Percentiles rank a stretch among this genome's conserved stretches.
These are phyloP conservation scores for Caenorhabditis sp. DNA, from an alignment of 2,888 invertebrate species.

Conservation along the genomic window DNA sequence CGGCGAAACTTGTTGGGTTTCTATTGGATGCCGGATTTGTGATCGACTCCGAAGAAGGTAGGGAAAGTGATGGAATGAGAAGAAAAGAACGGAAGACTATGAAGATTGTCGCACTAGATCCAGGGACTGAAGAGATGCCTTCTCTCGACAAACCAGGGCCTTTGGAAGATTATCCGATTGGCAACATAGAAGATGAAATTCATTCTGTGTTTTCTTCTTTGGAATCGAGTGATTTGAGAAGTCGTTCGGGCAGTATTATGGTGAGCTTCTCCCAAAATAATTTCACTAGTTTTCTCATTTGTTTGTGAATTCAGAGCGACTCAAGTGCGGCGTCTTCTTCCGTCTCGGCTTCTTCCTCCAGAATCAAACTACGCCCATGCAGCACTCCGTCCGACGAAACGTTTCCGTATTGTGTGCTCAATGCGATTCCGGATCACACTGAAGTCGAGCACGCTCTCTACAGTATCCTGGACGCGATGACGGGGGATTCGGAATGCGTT, in stretches of 20 bases:
- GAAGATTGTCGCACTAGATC: background rate
- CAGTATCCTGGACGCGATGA: conserved; percentile 5
- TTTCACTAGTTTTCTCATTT: background rate
- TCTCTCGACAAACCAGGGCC: too few species aligned
- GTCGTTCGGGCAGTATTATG: conserved; percentile 1
- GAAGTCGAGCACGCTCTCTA: conserved; percentile 8
- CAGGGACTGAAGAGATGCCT: background rate
- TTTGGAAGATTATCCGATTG: too few species aligned
- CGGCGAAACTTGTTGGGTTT: background rate
- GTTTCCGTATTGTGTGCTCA: conserved; percentile 17
- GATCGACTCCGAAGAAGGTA: background rate
- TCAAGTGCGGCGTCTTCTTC: conserved; percentile 1
- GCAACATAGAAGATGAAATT: too few species aligned
- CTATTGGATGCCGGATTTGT: background rate
- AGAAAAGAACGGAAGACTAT: too few species aligned
- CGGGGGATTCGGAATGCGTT: background rate
- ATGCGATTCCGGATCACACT: conserved; percentile 5
- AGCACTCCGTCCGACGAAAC: background rate
- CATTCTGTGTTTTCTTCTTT: too few species aligned
- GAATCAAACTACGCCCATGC: background rate
- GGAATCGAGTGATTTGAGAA: too few species aligned
- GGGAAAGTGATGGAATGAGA: background rate
- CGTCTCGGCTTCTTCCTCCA: background rate
- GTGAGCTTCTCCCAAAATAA: background rate
- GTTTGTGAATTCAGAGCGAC: conserved; percentile 11